phyloP scores from a whole-genome alignment of 2,888 invertebrate species.

The Physocephala rufipes region DNA sequence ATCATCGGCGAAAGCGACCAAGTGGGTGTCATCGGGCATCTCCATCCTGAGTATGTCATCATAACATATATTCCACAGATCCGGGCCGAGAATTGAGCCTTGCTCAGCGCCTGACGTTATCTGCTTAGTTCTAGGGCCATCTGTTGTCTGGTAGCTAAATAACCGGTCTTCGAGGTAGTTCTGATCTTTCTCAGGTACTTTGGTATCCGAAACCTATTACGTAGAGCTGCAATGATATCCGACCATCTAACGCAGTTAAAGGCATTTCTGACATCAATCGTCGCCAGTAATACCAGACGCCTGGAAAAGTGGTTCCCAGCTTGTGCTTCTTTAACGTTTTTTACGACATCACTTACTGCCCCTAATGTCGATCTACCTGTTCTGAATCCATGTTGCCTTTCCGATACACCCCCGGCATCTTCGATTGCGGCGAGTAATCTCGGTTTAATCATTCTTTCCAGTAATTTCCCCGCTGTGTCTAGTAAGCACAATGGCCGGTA shows the following conservation, averaged over 20 bases:
- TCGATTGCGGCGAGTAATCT: conserved; percentile 24
- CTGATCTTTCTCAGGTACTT: too few relatives aligned
- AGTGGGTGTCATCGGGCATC: background rate
- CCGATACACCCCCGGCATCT: background rate
- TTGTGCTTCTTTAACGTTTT: background rate
- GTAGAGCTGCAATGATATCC: background rate
- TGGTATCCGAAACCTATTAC: background rate
- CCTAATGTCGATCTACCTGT: conserved; percentile 32
- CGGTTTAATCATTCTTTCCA: too few relatives aligned
- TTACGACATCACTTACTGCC: conserved; percentile 18
- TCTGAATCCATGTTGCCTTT: conserved; percentile 27
- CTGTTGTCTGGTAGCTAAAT: background rate
- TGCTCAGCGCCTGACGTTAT: background rate
- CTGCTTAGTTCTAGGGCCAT: background rate
- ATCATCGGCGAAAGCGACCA: background rate
- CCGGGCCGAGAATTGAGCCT: background rate
- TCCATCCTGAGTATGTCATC: background rate
- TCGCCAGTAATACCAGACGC: background rate
- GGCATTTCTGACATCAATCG: background rate
- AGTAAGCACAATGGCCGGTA: conserved; percentile 30
- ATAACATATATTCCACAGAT: background rate
- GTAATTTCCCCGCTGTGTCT: too few relatives aligned
- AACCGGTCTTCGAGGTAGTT: background rate
- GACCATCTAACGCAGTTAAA: background rate
- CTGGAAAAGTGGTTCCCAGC: background rate